These are phyloP conservation scores for Drosophila anceps DNA, from an alignment of 2,888 invertebrate genomes.

Conservation along the genomic window DNA sequence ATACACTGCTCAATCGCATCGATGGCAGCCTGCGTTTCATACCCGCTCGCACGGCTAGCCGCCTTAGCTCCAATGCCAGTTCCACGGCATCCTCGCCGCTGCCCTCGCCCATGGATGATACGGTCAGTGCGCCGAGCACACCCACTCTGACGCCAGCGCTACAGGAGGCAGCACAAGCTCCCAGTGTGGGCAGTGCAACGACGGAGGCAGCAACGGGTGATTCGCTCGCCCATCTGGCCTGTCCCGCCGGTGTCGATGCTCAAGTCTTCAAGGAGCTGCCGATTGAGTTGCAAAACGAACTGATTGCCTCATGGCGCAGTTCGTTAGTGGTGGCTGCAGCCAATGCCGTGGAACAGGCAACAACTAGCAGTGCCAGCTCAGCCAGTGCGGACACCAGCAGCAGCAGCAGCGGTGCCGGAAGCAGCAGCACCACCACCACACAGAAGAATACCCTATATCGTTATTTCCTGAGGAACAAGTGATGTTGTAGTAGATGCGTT, in stretches of 20 bases:
- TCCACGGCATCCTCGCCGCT: conserved; percentile 77
- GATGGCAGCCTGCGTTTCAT: conserved; percentile 72
- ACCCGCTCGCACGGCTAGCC: conserved; percentile 64
- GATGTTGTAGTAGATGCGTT: conserved; percentile 76
- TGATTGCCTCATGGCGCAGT: conserved; percentile 88
- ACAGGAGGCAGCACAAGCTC: conserved; percentile 44
- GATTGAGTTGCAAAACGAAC: conserved; percentile 90
- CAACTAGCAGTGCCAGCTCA: conserved; percentile 38
- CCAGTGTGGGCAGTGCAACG: conserved; percentile 29
- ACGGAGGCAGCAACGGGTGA: conserved; percentile 44
- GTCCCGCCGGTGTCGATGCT: conserved; percentile 89
- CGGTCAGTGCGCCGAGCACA: conserved; percentile 62
- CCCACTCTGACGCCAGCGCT: conserved; percentile 51
- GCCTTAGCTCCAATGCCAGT: conserved; percentile 69
- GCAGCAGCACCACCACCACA: conserved; percentile 30
- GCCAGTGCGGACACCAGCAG: conserved; percentile 41
- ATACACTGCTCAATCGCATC: conserved; percentile 67
- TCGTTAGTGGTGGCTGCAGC: conserved; percentile 82
- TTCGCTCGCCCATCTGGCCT: conserved; percentile 85
- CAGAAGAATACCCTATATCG: conserved; percentile 88
- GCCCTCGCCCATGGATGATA: conserved; percentile 81
- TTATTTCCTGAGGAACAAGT: conserved; percentile 90
- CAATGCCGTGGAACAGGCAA: conserved; percentile 64
- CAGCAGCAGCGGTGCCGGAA: conserved; percentile 80
- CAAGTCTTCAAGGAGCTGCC: conserved; percentile 90